These are phyloP conservation scores for Xenentodon cancila DNA, from an alignment of 2,797 vertebrate species.

Conservation along the genomic window DNA sequence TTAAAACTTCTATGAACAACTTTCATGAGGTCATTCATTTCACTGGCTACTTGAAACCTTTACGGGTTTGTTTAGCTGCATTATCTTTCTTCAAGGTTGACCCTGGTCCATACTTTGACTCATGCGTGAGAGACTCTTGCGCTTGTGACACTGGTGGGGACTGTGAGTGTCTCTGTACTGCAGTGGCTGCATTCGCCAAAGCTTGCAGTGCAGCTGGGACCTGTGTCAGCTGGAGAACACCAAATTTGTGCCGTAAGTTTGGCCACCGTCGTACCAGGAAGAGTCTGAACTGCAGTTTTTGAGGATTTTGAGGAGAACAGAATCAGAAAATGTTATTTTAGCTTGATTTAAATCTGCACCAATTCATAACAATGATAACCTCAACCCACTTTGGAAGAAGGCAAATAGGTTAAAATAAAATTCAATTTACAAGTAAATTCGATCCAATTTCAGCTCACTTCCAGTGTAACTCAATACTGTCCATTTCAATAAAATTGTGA, in stretches of 20 bases:
- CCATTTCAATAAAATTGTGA: too few relatives aligned
- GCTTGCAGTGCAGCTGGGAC: constrained; percentile 86
- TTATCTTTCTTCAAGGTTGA: constrained; percentile 83
- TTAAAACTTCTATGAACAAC: too few relatives aligned
- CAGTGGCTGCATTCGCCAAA: constrained; percentile 91
- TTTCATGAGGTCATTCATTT: too few relatives aligned
- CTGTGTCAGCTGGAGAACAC: constrained; percentile 90
- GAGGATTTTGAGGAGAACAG: background rate
- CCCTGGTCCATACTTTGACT: constrained; percentile 85
- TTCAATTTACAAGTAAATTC: too few relatives aligned
- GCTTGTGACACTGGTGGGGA: constrained; percentile 92
- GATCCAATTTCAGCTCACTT: too few relatives aligned
- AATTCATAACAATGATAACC: too few relatives aligned
- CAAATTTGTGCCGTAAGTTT: constrained; percentile 91
- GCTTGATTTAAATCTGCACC: too few relatives aligned
- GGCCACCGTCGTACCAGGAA: background rate
- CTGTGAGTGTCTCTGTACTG: constrained; percentile 92
- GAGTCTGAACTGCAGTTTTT: background rate
- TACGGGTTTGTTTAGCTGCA: background rate
- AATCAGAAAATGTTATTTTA: too few relatives aligned
- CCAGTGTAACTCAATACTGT: too few relatives aligned
- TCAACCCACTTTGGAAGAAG: too few relatives aligned
- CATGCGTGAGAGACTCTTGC: constrained; percentile 90
- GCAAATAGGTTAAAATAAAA: too few relatives aligned
- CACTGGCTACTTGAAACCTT: too few relatives aligned